Percentiles rank a stretch among this genome's conserved stretches.
Evolutionary conservation across 2,888 invertebrate genomes (phyloP).

Genomic region (Hydrotaea cyrtoneurina): DNA sequence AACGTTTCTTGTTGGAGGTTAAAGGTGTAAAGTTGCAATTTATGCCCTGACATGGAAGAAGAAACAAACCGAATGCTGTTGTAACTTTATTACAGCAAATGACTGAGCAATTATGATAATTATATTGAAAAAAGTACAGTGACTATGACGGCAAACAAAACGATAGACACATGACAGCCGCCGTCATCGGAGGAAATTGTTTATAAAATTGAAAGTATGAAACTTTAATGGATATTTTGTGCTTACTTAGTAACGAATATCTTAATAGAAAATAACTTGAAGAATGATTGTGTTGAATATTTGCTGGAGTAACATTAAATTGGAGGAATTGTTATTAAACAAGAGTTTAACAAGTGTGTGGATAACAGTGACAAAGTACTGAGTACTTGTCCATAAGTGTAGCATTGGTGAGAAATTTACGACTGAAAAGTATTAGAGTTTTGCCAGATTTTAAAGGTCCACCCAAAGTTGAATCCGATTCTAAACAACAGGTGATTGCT

Average conservation of each 20-base stretch:
- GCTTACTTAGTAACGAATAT: background rate
- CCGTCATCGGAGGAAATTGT: conserved; percentile 24
- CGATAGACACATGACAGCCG: conserved; percentile 10
- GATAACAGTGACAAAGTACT: too few species aligned
- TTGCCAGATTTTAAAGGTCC: too few species aligned
- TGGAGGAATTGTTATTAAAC: too few species aligned
- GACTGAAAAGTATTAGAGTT: too few species aligned
- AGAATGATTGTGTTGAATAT: background rate
- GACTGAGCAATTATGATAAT: conserved; percentile 40
- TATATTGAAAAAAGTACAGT: background rate
- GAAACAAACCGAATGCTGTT: conserved; percentile 9
- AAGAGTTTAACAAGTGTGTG: too few species aligned
- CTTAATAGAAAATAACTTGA: conserved; percentile 17
- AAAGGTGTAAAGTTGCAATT: conserved; percentile 41
- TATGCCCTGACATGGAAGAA: conserved; percentile 7
- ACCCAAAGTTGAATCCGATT: too few species aligned
- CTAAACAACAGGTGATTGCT: too few species aligned
- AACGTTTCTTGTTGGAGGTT: conserved; percentile 26
- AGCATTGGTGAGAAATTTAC: too few species aligned
- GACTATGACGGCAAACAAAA: background rate
- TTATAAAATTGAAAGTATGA: conserved; percentile 20
- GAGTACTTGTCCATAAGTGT: too few species aligned
- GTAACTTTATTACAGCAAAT: conserved; percentile 39
- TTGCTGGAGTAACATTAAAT: too few species aligned
- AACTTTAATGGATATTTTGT: conserved; percentile 24